Evolutionary conservation across 2,113 vertebrate genomes (phyloP).

Genomic region (Epinephelus cyanopodus): DNA sequence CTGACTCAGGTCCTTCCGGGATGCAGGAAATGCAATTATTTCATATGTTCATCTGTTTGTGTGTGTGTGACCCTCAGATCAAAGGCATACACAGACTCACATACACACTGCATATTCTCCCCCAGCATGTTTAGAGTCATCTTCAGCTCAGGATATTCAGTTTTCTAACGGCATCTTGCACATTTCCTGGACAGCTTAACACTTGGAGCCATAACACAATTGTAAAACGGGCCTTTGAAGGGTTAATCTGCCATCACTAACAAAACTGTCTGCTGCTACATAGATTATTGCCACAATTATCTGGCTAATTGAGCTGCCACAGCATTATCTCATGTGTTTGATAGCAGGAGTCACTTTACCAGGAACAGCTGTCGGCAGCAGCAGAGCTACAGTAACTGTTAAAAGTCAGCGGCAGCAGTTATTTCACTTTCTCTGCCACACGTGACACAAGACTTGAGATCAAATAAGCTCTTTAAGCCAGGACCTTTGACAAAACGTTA

Average conservation of each 20-base stretch:
- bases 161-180: neutral
- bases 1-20: conserved; percentile 25
- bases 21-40: conserved; percentile 37
- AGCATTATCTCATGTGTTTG: neutral
- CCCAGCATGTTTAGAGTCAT: neutral
- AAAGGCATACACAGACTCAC: neutral
- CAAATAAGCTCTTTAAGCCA: conserved; percentile 14
- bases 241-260: neutral
- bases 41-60: conserved; percentile 9
- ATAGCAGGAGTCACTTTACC: neutral
- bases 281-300: neutral
- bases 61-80: neutral
- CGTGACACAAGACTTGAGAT: neutral
- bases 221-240: neutral
- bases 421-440: neutral
- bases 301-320: neutral
- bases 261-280: neutral
- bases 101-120: too few relatives aligned
- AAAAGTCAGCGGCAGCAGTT: neutral
- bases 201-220: neutral
- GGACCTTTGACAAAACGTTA: conserved; percentile 9
- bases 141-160: neutral
- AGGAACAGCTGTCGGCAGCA: neutral
- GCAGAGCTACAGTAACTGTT: neutral
- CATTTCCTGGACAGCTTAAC: neutral